Conservation (phyloP, 2,113 vertebrate genomes). For the Oncorhynchus keta region DNA sequence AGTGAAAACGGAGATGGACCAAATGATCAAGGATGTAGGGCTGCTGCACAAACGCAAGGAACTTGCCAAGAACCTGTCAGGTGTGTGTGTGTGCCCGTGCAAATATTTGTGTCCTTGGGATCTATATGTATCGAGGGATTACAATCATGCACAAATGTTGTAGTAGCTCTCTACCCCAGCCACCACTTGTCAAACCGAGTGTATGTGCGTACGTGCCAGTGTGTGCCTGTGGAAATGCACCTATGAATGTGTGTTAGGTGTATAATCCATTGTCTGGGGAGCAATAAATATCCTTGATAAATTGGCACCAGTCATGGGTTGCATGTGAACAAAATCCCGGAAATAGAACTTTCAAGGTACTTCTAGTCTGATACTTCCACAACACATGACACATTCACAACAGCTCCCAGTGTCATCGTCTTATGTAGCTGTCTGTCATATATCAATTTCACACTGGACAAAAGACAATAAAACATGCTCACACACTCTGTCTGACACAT, state of each 20-base stretch:
- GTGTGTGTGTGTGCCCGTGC: constrained; percentile 55
- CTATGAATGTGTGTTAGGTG: not conserved
- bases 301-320: constrained; percentile 57
- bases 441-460: not conserved
- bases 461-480: constrained; percentile 42
- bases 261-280: constrained; percentile 57
- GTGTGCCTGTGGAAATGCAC: not conserved
- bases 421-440: not conserved
- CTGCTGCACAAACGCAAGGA: constrained; percentile 90
- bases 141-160: constrained; percentile 21
- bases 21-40: constrained; percentile 91
- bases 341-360: constrained; percentile 71
- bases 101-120: too few relatives aligned
- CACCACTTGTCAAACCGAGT: not conserved
- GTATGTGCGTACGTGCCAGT: not conserved
- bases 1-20: constrained; percentile 86
- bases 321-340: constrained; percentile 62
- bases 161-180: not conserved
- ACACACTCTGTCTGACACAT: not conserved
- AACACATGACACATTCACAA: constrained; percentile 54
- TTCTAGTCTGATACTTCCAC: constrained; percentile 67
- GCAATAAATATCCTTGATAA: constrained; percentile 54
- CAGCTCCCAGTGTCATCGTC: constrained; percentile 6
- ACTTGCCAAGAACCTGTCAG: constrained; percentile 81
- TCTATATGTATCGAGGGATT: not conserved